Conservation (phyloP, 2,888 invertebrate genomes). For the Diploptera punctata region DNA sequence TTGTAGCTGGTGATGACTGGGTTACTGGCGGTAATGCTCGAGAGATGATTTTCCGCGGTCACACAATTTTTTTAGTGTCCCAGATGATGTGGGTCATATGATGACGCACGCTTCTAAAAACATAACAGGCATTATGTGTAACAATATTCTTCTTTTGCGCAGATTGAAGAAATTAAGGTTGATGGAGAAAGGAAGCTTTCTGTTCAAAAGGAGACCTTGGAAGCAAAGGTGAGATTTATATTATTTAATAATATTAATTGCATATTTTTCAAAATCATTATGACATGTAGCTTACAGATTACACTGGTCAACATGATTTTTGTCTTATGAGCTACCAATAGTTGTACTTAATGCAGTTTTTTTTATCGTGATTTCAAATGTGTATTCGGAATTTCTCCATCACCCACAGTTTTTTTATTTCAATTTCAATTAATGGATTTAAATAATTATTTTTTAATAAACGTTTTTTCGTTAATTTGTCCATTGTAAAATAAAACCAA, state of each 20-base stretch:
- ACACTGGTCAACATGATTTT: no score
- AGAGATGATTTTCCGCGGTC: not conserved
- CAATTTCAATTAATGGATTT: no score
- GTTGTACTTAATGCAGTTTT: no score
- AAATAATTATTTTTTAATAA: no score
- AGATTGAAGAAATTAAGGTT: slow-evolving; percentile 32
- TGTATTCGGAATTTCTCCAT: no score
- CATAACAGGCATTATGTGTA: not conserved
- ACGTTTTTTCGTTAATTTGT: no score
- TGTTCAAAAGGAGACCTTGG: slow-evolving; percentile 17
- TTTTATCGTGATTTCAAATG: no score
- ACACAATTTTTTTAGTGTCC: not conserved
- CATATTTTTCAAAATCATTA: no score
- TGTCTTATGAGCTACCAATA: no score
- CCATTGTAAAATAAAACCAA: no score
- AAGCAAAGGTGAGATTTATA: slow-evolving; percentile 35
- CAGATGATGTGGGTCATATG: not conserved
- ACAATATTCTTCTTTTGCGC: not conserved
- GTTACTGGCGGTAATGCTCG: not conserved
- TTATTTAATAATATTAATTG: not conserved
- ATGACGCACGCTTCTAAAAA: not conserved
- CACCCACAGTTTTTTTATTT: no score
- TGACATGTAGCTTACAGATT: no score
- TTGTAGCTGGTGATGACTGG: not conserved
- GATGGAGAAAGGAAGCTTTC: slow-evolving; percentile 22